A percentile compares a stretch with the other conserved stretches of the same genome.
Conservation (phyloP, 2,797 vertebrate genomes). For the Phalanger gymnotis region DNA sequence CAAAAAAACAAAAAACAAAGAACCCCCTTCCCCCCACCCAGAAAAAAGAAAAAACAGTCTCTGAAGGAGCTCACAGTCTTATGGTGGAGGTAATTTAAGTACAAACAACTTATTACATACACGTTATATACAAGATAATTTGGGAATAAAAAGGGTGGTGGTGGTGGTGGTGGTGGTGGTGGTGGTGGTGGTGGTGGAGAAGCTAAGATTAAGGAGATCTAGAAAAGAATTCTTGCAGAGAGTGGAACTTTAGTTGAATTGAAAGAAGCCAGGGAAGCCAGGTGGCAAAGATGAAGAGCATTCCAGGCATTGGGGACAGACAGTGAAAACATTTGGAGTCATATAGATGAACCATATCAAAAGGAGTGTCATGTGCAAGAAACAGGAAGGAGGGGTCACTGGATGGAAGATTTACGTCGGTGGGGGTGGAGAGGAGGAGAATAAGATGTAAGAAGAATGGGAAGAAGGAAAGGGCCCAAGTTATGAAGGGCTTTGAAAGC, state of each 20-base stretch:
- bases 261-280: not conserved
- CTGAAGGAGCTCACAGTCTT: not conserved
- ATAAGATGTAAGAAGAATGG: not conserved
- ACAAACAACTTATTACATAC: not conserved
- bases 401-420: not conserved
- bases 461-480: not conserved
- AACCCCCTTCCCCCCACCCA: accelerated
- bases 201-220: not conserved
- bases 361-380: not conserved
- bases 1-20: not conserved
- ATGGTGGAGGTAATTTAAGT: not conserved
- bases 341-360: not conserved
- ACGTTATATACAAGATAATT: not conserved
- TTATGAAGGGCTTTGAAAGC: not conserved
- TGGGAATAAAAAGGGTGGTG: not conserved
- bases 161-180: too few species aligned
- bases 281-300: not conserved
- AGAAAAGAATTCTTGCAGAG: not conserved
- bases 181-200: too few species aligned
- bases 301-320: not conserved
- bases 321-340: not conserved
- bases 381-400: not conserved
- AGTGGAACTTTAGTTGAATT: not conserved
- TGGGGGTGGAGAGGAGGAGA: not conserved
- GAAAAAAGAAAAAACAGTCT: not conserved